Evolutionary conservation across 2,888 invertebrate species (phyloP).

Genomic region (Campaea margaritaria): DNA sequence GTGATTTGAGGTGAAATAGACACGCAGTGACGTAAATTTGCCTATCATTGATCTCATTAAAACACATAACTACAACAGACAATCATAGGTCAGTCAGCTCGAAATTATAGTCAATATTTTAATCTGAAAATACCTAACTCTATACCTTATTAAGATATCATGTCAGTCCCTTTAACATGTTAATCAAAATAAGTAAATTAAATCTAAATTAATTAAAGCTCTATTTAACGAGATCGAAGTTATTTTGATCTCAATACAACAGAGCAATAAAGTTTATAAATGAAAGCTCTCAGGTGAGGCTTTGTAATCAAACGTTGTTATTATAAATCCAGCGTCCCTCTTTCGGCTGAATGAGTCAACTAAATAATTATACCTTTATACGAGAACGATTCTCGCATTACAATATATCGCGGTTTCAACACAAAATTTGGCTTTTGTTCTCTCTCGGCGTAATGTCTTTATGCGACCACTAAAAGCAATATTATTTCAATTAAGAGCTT

Average conservation of each 20-base stretch:
- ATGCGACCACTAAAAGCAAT: slow-evolving; percentile 75
- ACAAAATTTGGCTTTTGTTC: slow-evolving; percentile 79
- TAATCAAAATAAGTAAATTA: too few relatives aligned
- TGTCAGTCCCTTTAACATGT: too few relatives aligned
- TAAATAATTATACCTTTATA: slow-evolving; percentile 65
- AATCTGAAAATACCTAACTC: too few relatives aligned
- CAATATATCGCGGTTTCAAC: slow-evolving; percentile 78
- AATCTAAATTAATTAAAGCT: too few relatives aligned
- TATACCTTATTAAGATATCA: too few relatives aligned
- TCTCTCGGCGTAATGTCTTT: slow-evolving; percentile 72
- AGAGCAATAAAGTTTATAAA: slow-evolving; percentile 32
- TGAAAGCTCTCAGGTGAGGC: slow-evolving; percentile 48
- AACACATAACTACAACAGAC: too few relatives aligned
- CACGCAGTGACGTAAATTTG: neutral
- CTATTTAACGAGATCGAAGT: slow-evolving; percentile 4
- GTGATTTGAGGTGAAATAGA: neutral
- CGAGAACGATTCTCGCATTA: slow-evolving; percentile 59
- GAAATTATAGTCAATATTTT: too few relatives aligned
- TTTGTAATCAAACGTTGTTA: slow-evolving; percentile 48
- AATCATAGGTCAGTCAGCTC: too few relatives aligned
- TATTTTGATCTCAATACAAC: slow-evolving; percentile 13
- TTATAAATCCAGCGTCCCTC: slow-evolving; percentile 55
- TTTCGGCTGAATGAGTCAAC: slow-evolving; percentile 64
- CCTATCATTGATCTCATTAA: too few relatives aligned
- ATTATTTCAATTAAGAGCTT: slow-evolving; percentile 80